phyloP scores from a whole-genome alignment of 2,888 invertebrate species.

The Shargacucullia verbasci region DNA sequence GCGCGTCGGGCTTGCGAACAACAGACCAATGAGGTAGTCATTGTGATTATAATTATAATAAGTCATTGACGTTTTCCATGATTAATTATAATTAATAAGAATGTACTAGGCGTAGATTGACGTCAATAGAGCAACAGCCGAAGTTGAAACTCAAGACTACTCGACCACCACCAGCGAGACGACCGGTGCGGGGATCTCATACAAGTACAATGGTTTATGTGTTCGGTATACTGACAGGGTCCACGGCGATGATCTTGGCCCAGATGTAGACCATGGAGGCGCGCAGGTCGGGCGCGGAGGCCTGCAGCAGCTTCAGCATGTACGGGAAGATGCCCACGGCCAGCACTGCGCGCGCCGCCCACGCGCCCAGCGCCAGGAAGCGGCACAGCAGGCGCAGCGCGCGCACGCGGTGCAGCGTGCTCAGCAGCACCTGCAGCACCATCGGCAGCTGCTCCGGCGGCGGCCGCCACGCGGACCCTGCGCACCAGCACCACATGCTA shows the following conservation, averaged over 20 bases:
- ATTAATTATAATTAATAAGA: no score
- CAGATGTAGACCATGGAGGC: slow-evolving; percentile 99
- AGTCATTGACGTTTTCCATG: no score
- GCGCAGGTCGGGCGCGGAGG: slow-evolving; percentile 96
- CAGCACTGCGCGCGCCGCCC: slow-evolving; percentile 97
- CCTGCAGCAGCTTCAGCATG: slow-evolving; percentile 98
- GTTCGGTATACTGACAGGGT: slow-evolving; percentile 91
- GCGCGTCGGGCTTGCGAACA: no score
- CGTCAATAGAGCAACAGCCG: no score
- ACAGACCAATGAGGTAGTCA: no score
- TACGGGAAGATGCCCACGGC: slow-evolving; percentile 99
- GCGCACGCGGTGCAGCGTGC: slow-evolving; percentile 95
- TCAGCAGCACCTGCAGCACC: slow-evolving; percentile 96
- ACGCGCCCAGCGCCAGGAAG: slow-evolving; percentile 97
- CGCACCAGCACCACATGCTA: no score
- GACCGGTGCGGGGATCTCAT: no score
- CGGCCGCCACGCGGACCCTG: slow-evolving; percentile 22
- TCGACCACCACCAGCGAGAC: no score
- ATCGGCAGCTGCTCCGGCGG: slow-evolving; percentile 92
- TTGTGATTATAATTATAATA: no score
- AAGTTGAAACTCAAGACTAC: no score
- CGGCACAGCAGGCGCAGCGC: slow-evolving; percentile 97
- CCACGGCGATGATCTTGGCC: slow-evolving; percentile 99
- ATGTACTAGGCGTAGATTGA: no score
- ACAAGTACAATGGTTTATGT: background rate